A percentile compares a stretch with the other conserved stretches of the same genome.
Evolutionary conservation across 1,140 invertebrate genomes (phyloP).

Genomic region (Nephila pilipes): DNA sequence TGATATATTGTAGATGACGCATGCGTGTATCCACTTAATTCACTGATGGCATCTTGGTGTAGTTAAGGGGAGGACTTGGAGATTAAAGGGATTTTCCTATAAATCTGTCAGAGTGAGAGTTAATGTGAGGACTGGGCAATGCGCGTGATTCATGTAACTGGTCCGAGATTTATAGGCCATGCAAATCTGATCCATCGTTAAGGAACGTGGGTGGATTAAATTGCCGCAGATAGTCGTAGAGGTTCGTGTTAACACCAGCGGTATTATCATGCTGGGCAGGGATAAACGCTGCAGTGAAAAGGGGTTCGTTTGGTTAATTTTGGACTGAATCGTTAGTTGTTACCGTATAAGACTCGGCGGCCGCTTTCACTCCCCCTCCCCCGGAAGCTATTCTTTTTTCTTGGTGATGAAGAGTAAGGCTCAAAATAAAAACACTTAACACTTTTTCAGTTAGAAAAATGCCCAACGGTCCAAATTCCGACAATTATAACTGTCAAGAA

Average conservation of each 20-base stretch:
- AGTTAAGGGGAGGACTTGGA: background rate
- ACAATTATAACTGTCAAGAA: no score
- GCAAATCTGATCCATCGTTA: slow-evolving; percentile 20
- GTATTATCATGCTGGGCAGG: background rate
- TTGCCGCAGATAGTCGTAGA: background rate
- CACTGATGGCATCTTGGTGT: slow-evolving; percentile 17
- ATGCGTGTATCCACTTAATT: background rate
- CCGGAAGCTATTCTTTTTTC: no score
- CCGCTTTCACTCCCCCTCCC: no score
- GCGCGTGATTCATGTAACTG: background rate
- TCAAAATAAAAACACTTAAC: no score
- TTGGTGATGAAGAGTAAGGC: no score
- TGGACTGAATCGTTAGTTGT: no score
- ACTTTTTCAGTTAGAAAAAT: no score
- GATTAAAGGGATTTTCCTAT: slow-evolving; percentile 26
- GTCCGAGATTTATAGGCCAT: slow-evolving; percentile 15
- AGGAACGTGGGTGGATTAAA: slow-evolving; percentile 2
- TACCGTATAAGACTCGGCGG: no score
- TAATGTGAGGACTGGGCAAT: background rate
- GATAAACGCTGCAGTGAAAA: background rate
- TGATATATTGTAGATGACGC: slow-evolving; percentile 1
- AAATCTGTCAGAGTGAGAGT: slow-evolving; percentile 13
- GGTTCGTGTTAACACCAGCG: background rate
- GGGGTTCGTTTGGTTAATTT: background rate
- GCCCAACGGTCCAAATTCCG: no score